Percentiles rank a stretch among this genome's conserved stretches.
These are phyloP conservation scores for Tetragonula carbonaria DNA, from an alignment of 2,888 invertebrate species.

Conservation along the genomic window DNA sequence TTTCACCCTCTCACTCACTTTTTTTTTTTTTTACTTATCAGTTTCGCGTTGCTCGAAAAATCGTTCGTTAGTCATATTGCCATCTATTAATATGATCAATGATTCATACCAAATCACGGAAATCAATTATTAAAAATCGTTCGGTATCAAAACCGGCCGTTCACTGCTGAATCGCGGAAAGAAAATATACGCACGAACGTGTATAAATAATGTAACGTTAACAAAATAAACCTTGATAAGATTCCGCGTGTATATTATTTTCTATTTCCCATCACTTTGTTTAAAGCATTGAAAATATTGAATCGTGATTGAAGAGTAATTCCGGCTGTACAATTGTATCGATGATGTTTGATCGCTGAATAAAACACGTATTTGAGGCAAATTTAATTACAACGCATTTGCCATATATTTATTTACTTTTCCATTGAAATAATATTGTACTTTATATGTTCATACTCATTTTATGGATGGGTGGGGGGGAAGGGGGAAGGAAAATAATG, in stretches of 20 bases:
- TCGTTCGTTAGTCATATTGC: conserved; percentile 3
- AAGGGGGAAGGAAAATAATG: not conserved
- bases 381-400: conserved; percentile 16
- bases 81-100: not conserved
- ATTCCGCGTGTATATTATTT: not conserved
- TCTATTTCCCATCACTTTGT: conserved; percentile 2
- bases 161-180: not conserved
- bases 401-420: conserved; percentile 12
- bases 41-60: conserved; percentile 10
- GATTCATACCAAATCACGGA: conserved; percentile 7
- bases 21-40: conserved; percentile 21
- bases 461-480: no score
- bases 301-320: conserved; percentile 16
- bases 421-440: not conserved
- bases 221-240: conserved; percentile 10
- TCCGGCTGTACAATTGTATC: conserved; percentile 3
- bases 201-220: conserved; percentile 11
- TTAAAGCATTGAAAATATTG: conserved; percentile 4
- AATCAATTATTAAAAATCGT: conserved; percentile 13
- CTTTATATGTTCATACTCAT: not conserved
- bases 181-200: not conserved
- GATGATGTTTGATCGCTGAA: conserved; percentile 24
- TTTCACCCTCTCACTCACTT: not conserved
- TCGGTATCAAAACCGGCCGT: not conserved
- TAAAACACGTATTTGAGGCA: not conserved